Evolutionary conservation across 1,140 invertebrate species (phyloP), one percentile per base, ranked within the genome.

Genomic region (Meloidogyne floridensis): DNA sequence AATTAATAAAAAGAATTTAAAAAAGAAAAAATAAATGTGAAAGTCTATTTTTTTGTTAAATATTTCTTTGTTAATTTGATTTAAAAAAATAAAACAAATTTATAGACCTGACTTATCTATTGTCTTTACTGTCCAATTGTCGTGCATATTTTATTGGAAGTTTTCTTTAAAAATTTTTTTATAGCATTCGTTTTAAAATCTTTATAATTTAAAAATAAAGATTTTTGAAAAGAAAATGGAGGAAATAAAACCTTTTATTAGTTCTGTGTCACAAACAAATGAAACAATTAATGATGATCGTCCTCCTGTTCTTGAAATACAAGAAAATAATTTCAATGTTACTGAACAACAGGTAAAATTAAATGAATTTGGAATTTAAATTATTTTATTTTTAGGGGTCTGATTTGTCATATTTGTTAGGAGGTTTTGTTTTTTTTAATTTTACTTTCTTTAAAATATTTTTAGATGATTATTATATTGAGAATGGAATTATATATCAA

Each of bases 401-500:
- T 0, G 7, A 65, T n/a, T 18, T 65, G n/a, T 15, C 15, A 10
- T 80, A 13, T 7, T 80, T 73, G 5, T 11, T 80, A 11, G 78
- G 53, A 72, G 78, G 78, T 80, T 8, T 43, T 5, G 42, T 11
- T 9, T 8, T 9, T 32, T 20, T 59, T 2, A 5, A 8, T 54
- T 69, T 13, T 6, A 11, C 9, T 79, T 72, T 80, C 13, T 51
- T 43, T 18, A n/a, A 15, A 51, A 59, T 70, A 54, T 71, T 32
- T 1, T 72, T 54, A 71, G 81, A 83, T 18, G 72, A 81, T 69
- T 82, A 75, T 75, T 82, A 65, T 79, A 80, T 82, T 47, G 72
- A 82, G 7, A 82, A 82, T 43, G 81, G 81, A 13, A 75, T 82
- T 54, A 8, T 82, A 11, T 83, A 77, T 74, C 71, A 83, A 65